Base-by-base conservation (phyloP, 2,797 vertebrate species). In the Columba guinea region DNA sequence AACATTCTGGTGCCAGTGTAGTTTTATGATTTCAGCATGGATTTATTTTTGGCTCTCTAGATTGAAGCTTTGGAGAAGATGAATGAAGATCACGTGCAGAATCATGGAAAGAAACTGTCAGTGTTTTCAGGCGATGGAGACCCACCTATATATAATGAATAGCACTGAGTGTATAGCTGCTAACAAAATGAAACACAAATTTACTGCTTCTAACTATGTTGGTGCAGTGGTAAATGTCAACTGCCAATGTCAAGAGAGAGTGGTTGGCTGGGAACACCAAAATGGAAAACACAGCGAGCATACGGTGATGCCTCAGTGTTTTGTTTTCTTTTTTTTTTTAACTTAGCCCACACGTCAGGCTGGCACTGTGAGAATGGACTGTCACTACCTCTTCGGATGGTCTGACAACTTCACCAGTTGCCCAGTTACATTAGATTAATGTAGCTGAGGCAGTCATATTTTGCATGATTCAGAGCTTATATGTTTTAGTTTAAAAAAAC, bases 41-140 rank as follows among this genome's bases (percentile, higher is more conserved):
- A 27, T 90, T 74, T 95, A 13, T 93, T 56, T 95, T 95, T 81
- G 58, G 4, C 75, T 91, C 51, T 67, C 37, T 97, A 99, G 99
- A 99, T 99, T 52, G 98, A 99, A 98, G 98, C 98, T 88, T 89
- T 99, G 98, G 99, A 99, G 98, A 99, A 99, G 97, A 98, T 98
- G 93, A 99, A 99, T 46, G 99, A 99, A 97, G 99, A 99, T 77
- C 99, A 99, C 1, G 97, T 99, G 68, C 99, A 99, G 97, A 98
- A 97, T 89, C 98, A 98, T 10, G 98, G 98, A 59, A 99, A 98
- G 97, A 99, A 99, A 82, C 96, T 94, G 5, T 98, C 98, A 51
- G 89, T 96, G 0, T 95, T 97, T 96, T 90, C 96, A 62, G 97
- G 92, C 2, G 98, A 99, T 18, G 97, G 97, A 41, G 98, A 91